phyloP scores from a whole-genome alignment of 2,888 invertebrate species.

The Chloromyia formosa region DNA sequence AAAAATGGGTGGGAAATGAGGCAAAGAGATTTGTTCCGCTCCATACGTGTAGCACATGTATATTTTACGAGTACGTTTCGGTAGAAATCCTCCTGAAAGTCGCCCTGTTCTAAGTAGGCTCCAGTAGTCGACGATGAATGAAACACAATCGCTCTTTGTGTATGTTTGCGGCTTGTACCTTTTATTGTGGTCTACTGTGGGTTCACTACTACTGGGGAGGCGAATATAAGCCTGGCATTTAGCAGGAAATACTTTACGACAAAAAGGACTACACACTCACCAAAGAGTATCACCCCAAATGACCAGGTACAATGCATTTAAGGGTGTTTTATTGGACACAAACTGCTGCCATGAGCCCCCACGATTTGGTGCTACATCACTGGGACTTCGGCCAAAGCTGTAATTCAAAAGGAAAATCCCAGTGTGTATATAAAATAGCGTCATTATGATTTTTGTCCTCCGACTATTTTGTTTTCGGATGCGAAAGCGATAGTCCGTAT shows the following conservation, averaged over 20 bases:
- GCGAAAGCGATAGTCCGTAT: too few relatives aligned
- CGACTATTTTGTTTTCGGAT: neutral
- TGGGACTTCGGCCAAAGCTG: constrained; percentile 1
- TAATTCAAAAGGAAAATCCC: constrained; percentile 47
- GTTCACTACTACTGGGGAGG: too few relatives aligned
- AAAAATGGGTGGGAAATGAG: constrained; percentile 33
- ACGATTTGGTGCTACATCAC: too few relatives aligned
- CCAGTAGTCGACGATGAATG: neutral
- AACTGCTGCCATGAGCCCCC: too few relatives aligned
- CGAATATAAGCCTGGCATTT: neutral
- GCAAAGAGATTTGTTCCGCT: constrained; percentile 40
- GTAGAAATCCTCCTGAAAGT: neutral
- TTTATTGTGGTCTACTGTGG: neutral
- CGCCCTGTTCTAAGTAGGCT: neutral
- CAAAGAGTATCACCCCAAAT: too few relatives aligned
- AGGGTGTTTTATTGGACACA: neutral
- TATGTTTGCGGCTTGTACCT: constrained; percentile 28
- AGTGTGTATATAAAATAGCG: constrained; percentile 46
- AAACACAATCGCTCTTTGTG: constrained; percentile 16
- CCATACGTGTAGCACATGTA: neutral
- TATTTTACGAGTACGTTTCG: neutral
- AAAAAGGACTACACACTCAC: too few relatives aligned
- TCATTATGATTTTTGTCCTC: constrained; percentile 45
- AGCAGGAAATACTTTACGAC: too few relatives aligned
- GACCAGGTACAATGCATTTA: neutral